Evolutionary conservation across 2,113 vertebrate species (phyloP), one percentile per base, ranked within the genome.

Genomic region (Uria aalge): DNA sequence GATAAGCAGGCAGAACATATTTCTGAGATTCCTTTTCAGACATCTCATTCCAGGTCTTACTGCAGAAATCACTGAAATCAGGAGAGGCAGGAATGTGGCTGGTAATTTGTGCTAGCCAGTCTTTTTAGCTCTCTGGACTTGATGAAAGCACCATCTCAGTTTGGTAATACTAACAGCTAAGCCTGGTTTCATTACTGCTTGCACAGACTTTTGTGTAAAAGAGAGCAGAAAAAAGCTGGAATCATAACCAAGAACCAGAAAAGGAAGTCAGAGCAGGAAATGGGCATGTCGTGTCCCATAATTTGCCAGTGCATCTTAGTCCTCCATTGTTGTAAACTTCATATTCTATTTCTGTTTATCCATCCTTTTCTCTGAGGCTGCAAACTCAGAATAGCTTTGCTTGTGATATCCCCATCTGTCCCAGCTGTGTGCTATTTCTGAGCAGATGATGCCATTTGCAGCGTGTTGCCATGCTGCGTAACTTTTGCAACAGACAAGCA

Each of bases 281-380:
- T 67, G 87, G 94, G 95, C 89, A 90, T 91, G 55, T 92, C 8
- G 0, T 74, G 74, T 95, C 86, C 84, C 77, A n/a, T 76, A 76
- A 94, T 94, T 79, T 97, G 87, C 74, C 59, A 88, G 69, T 55
- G 71, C 55, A 50, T 90, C 94, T 91, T 91, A 85, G 80, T 94
- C 67, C 50, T 91, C 84, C 40, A 89, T 91, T 94, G 91, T 85
- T 91, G 77, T 68, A 73, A 94, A 82, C 73, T 92, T 92, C 77
- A 53, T 79, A 62, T 96, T 87, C 94, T 95, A 89, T 94, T 97
- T 95, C 81, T 95, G 62, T 95, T 95, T 83, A 92, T 67, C 86
- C 89, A 77, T 92, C 85, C 84, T 95, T 95, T 97, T 95, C 84
- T 96, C 71, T 4, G 20, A 81, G 84, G 93, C 96, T 96, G 78